Base-by-base conservation (phyloP, 2,888 invertebrate species). In the Pycnomerus fuliginosus region DNA sequence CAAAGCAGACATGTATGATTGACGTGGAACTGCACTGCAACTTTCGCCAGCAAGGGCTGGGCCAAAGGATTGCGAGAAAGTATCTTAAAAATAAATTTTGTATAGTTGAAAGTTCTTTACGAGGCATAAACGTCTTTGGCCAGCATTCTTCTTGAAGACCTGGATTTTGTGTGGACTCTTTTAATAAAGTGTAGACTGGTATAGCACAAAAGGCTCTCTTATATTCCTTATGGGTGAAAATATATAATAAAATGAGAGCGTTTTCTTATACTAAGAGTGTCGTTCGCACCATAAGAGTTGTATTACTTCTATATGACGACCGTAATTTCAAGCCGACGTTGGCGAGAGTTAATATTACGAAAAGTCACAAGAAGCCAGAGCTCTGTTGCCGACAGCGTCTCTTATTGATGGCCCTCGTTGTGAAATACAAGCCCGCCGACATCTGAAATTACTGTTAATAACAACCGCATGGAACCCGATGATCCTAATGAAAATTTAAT, bases 401-500 rank as follows among this genome's bases (percentile, higher is more conserved):
- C 46, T 58, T 56, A 56, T 56, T 58, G 58, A 58, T 58, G 48
- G 55, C 53, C 53, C 55, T 52, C 39, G 35, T 48, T 49, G 50
- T 53, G 50, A 56, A 56, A 55, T 52, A 55, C 50, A 55, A 51
- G 48, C 48, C 46, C 44, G 52, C 41, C 46, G 52, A 53, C 53
- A 51, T 51, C 47, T 44, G 33, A 52, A 52, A 54, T 54, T 52
- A 49, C 50, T 50, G 53, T 51, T 51, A 55, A 55, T 57, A 57
- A 53, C 52, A 51, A 46, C 51, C 50, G 36, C 29, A 40, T 46
- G 45, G 45, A 44, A 51, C 52, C 48, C 44, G 45, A 52, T 52
- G 52, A 53, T 52, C 52, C 48, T 50, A 55, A 57, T 55, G 55
- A 53, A 55, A 57, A 50, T 52, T 55, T 55, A 56, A 56, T 56